Conservation (phyloP, 92 coral and sea anemone species). For the Porites rus region DNA sequence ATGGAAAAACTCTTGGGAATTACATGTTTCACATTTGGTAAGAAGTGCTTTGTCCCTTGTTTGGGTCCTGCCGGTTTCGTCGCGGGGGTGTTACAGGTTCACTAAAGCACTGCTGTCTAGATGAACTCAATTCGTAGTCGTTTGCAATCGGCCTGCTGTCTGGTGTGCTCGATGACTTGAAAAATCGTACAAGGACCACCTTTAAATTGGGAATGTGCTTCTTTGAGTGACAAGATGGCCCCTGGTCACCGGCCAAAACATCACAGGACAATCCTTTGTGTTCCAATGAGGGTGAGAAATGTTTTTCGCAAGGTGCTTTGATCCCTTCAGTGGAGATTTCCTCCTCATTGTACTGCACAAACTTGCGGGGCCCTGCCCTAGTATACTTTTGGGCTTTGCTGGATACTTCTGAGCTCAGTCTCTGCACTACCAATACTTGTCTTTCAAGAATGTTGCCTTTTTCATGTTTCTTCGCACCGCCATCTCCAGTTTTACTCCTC, state of each 20-base stretch:
- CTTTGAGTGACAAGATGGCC: constrained; percentile 42
- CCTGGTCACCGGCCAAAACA: constrained; percentile 55
- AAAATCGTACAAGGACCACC: background rate
- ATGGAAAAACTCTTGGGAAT: constrained; percentile 44
- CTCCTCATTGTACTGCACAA: constrained; percentile 36
- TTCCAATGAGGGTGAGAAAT: constrained; percentile 30
- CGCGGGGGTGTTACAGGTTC: constrained; percentile 26
- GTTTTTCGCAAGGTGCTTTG: constrained; percentile 43
- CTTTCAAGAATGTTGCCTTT: constrained; percentile 10
- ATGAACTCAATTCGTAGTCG: background rate
- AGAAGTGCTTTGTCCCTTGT: constrained; percentile 13
- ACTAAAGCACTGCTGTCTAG: constrained; percentile 4
- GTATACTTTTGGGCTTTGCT: constrained; percentile 30
- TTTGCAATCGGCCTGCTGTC: background rate
- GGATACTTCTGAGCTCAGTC: constrained; percentile 38
- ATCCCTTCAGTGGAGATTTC: constrained; percentile 40
- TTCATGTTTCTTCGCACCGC: constrained; percentile 27
- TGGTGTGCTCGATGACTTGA: constrained; percentile 12
- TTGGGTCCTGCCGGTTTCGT: constrained; percentile 15
- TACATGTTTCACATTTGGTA: constrained; percentile 8
- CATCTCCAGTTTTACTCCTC: constrained; percentile 25
- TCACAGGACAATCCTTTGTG: constrained; percentile 22
- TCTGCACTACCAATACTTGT: constrained; percentile 45
- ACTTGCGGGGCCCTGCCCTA: constrained; percentile 50
- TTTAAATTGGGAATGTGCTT: constrained; percentile 27